These are phyloP conservation scores for Rhabdomys dilectus DNA, from an alignment of 2,113 vertebrate genomes.

Conservation along the genomic window DNA sequence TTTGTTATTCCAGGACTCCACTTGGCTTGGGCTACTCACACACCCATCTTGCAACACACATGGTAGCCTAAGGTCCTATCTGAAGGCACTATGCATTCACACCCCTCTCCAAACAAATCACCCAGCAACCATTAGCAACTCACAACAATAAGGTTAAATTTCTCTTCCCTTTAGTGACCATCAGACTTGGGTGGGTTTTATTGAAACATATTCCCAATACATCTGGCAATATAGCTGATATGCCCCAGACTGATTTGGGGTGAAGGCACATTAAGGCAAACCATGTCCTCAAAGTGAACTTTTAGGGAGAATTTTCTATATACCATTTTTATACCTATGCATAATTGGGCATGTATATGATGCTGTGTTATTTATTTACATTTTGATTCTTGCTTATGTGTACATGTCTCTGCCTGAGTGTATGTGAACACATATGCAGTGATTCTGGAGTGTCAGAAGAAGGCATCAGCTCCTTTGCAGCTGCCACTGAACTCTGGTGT, in stretches of 20 bases:
- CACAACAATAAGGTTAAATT: neutral
- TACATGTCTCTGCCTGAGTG: neutral
- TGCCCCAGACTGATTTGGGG: neutral
- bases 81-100: neutral
- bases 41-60: neutral
- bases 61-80: neutral
- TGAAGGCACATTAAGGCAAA: neutral
- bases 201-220: neutral
- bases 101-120: neutral
- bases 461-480: neutral
- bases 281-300: neutral
- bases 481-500: neutral
- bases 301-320: neutral
- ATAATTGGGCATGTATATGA: neutral
- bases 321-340: neutral
- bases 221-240: neutral
- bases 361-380: too few species aligned
- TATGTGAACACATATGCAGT: neutral
- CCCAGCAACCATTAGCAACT: neutral
- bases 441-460: neutral
- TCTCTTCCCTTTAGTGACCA: neutral
- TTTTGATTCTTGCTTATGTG: neutral
- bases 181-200: neutral
- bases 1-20: neutral
- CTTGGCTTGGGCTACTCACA: neutral